A percentile compares a stretch with the other conserved stretches of the same genome.
These are phyloP conservation scores for Epirrita christyi DNA, from an alignment of 2,888 invertebrate genomes.

Conservation along the genomic window DNA sequence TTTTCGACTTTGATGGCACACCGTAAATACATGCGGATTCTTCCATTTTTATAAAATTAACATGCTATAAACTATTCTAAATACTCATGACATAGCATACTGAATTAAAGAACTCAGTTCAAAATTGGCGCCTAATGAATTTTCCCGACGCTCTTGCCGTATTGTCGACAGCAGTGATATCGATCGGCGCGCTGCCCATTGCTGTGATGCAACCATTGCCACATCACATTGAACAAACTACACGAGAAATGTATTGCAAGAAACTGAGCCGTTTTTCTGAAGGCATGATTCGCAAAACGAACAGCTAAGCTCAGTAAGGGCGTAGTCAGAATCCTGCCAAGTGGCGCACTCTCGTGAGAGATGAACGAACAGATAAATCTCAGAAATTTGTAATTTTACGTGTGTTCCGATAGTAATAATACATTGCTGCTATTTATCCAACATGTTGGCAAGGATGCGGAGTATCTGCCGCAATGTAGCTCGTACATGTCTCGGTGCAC, in stretches of 20 bases:
- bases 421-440: slow-evolving; percentile 51
- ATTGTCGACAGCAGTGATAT: slow-evolving; percentile 59
- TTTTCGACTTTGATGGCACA: no score
- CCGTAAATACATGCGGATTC: no score
- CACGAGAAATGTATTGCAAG: slow-evolving; percentile 69
- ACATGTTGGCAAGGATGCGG: neutral
- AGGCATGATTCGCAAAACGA: slow-evolving; percentile 66
- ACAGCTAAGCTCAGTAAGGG: slow-evolving; percentile 71
- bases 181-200: slow-evolving; percentile 73
- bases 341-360: slow-evolving; percentile 83
- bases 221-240: slow-evolving; percentile 43
- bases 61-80: neutral
- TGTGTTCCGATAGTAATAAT: slow-evolving; percentile 30
- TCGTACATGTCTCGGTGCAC: slow-evolving; percentile 2
- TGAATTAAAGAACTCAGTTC: slow-evolving; percentile 44
- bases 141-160: slow-evolving; percentile 55
- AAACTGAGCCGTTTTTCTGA: slow-evolving; percentile 55
- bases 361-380: slow-evolving; percentile 79
- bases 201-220: slow-evolving; percentile 54
- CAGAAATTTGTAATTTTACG: slow-evolving; percentile 45
- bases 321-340: slow-evolving; percentile 73
- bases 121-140: slow-evolving; percentile 72
- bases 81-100: slow-evolving; percentile 44
- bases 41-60: no score
- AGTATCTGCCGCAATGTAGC: slow-evolving; percentile 25